Percentiles rank a stretch among this genome's conserved stretches.
Conservation (phyloP, 1,140 invertebrate genomes). For the Myzus persicae region DNA sequence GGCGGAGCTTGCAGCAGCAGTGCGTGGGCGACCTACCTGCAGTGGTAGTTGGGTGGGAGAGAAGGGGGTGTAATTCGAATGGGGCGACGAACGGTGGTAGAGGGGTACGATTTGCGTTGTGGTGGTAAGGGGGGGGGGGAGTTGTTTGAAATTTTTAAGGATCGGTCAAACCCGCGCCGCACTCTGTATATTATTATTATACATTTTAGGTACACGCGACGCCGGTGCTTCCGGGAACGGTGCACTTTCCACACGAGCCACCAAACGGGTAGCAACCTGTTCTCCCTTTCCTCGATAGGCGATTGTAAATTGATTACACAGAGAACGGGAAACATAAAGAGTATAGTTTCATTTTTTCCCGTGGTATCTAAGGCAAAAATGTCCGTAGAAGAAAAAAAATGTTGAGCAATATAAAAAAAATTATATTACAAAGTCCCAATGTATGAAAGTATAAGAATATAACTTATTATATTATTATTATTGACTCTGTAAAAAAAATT, state of each 20-base stretch:
- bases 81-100: too few species aligned
- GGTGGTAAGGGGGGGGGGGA: rapidly evolving
- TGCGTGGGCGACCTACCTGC: neutral
- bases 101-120: neutral
- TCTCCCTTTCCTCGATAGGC: neutral
- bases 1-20: neutral
- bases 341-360: too few species aligned
- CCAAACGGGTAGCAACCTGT: neutral
- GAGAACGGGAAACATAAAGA: too few species aligned
- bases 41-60: neutral
- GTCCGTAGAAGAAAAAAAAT: too few species aligned
- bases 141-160: neutral
- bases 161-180: neutral
- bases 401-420: too few species aligned
- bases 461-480: too few species aligned
- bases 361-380: too few species aligned
- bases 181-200: neutral
- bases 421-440: too few species aligned
- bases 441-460: too few species aligned
- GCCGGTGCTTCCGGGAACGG: neutral
- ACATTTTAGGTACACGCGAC: neutral
- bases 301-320: too few species aligned
- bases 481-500: too few species aligned
- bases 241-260: neutral
- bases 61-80: too few species aligned